Evolutionary conservation across 2,113 vertebrate genomes (phyloP), one percentile per base, ranked within the genome.

Genomic region (Zosterops borbonicus): DNA sequence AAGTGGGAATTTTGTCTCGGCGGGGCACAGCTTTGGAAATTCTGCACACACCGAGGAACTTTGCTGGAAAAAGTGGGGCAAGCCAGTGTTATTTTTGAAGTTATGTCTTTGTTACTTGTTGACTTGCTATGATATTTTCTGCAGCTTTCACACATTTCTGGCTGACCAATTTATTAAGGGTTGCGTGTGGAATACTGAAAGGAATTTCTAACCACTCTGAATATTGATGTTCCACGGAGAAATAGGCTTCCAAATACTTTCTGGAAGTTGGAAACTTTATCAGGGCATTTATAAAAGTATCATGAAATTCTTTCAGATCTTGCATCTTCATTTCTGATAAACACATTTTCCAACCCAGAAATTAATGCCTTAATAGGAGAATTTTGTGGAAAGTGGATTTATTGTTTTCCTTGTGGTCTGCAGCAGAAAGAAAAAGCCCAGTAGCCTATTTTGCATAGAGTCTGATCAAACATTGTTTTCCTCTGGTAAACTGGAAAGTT

Each of bases 111-210:
- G 1, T 71, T 50, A 85, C 55, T 87, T 88, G 33, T 71, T 39
- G 78, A 15, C 76, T 87, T 49, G 56, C 80, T 64, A 12, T 86
- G 90, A 14, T 91, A 76, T 90, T 92, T 96, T 88, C 83, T 81
- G 39, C 78, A 79, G 64, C 81, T 90, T 73, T 79, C 73, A 64
- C 90, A 80, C 87, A 78, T 65, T 65, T 75, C 67, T 90, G 60
- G 86, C 74, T 89, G 86, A 89, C 74, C 95, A 62, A 83, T 96
- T 96, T 96, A 81, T 89, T 81, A 83, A 73, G 68, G 37, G 41
- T 21, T 65, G 60, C 41, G 55, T 33, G 25, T 67, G 67, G 91
- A 97, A 95, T 92, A 63, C 46, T 69, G 90, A 93, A 83, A 76
- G 18, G 68, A 91, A 59, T 62, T 49, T 37, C 63, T 37, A 86